Conservation (phyloP, 2,113 vertebrate species). For the Saccopteryx bilineata region DNA sequence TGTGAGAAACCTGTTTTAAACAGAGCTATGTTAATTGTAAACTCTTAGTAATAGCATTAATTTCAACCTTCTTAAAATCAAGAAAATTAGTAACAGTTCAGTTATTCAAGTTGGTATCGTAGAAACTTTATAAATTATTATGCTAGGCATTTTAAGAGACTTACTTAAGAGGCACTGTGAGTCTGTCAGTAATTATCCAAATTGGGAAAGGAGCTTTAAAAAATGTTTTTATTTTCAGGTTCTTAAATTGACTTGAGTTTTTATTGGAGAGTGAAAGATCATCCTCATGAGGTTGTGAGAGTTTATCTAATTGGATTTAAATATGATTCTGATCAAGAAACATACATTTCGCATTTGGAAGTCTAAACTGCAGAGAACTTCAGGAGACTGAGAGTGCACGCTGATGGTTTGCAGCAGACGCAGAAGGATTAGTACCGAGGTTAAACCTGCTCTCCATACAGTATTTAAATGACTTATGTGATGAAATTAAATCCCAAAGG, state of each 20-base stretch:
- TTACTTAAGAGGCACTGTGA: conserved; percentile 21
- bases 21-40: conserved; percentile 46
- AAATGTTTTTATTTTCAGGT: conserved; percentile 4
- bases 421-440: conserved; percentile 82
- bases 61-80: conserved; percentile 58
- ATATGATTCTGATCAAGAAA: conserved; percentile 84
- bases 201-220: not conserved
- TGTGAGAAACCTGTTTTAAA: conserved; percentile 31
- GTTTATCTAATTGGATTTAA: conserved; percentile 87
- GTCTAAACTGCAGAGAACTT: conserved; percentile 72
- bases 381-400: conserved; percentile 73
- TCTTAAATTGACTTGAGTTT: not conserved
- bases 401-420: conserved; percentile 69
- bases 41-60: conserved; percentile 51
- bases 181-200: conserved; percentile 39
- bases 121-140: conserved; percentile 62
- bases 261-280: conserved; percentile 73
- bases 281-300: conserved; percentile 71
- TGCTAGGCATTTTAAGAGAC: not conserved
- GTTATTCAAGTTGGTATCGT: conserved; percentile 62
- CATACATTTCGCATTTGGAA: conserved; percentile 75
- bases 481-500: conserved; percentile 82
- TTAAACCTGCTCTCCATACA: conserved; percentile 83
- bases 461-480: conserved; percentile 81
- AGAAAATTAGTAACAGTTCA: conserved; percentile 65